Base-by-base conservation (phyloP, 2,888 invertebrate genomes). In the Uropetala carovei region DNA sequence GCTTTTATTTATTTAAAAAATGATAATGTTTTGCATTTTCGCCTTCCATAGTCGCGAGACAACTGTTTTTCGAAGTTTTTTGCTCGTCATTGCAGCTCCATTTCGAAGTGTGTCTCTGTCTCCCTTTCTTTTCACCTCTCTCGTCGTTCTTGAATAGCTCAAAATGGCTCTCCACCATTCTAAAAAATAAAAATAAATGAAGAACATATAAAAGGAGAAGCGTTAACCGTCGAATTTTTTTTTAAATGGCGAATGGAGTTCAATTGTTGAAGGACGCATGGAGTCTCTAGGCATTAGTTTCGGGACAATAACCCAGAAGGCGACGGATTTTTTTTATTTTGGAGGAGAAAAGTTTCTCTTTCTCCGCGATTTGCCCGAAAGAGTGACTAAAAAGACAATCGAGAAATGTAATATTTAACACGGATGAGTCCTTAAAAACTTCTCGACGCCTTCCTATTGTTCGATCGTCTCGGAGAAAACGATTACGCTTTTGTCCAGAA, bases 171-270 rank as follows among this genome's bases (percentile, higher is more conserved):
- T 75, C 75, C 75, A 13, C 22, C n/a, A 22, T 75, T 11, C 75
- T 27, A 27, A 75, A 75, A 75, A 75, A 43, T 1, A 43, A 5
- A n/a, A n/a, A n/a, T n/a, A n/a, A n/a, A n/a, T n/a, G n/a, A n/a
- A n/a, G n/a, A n/a, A 43, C 43, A 43, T 5, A 43, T 43, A 43
- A 68, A 75, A 75, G 22, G 9, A 22, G 75, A 75, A 75, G 75
- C 75, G 75, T 75, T 75, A 75, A 75, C 22, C n/a, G 75, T 27
- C 22, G 22, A 75, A 22, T 18, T 22, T 75, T 27, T 27, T 22
- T 75, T 75, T 75, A 22, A 27, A 27, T 22, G 75, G 75, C 68
- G 68, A 68, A 68, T 68, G 68, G 68, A 68, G 68, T 68, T 68
- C 68, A 68, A 68, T 68, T 68, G 68, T 68, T 68, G 68, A 68